Evolutionary conservation across 2,888 invertebrate species (phyloP).

Genomic region (Acrocyrtus sp.): DNA sequence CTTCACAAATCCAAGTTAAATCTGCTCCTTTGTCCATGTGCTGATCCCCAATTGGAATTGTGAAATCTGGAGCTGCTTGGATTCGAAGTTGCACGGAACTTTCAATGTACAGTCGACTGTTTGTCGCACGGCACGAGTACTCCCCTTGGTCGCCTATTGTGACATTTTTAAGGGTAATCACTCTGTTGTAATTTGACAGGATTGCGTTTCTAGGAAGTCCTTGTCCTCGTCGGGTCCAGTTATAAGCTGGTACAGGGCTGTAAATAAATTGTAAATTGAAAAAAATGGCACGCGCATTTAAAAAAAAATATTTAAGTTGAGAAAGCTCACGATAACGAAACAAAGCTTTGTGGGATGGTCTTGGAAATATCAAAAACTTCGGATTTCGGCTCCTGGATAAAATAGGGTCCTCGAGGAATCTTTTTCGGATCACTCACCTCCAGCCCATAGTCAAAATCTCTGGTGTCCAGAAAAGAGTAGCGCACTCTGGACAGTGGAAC

Average conservation of each 20-base stretch:
- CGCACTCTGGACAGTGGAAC: slow-evolving; percentile 79
- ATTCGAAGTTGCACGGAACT: slow-evolving; percentile 84
- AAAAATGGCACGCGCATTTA: not conserved
- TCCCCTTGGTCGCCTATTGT: slow-evolving; percentile 94
- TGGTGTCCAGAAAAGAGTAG: slow-evolving; percentile 74
- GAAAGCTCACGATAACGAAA: slow-evolving; percentile 72
- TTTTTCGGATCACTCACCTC: slow-evolving; percentile 82
- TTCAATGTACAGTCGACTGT: slow-evolving; percentile 79
- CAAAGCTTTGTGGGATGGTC: slow-evolving; percentile 76
- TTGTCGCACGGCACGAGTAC: slow-evolving; percentile 86
- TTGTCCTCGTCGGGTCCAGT: slow-evolving; percentile 85
- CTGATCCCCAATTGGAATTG: slow-evolving; percentile 85
- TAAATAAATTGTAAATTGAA: slow-evolving; percentile 44
- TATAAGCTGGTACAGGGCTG: slow-evolving; percentile 89
- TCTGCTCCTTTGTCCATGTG: slow-evolving; percentile 87
- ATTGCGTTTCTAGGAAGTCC: slow-evolving; percentile 79
- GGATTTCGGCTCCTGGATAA: slow-evolving; percentile 84
- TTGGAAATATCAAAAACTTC: slow-evolving; percentile 85
- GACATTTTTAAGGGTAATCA: slow-evolving; percentile 86
- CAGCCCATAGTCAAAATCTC: slow-evolving; percentile 87
- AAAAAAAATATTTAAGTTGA: not conserved
- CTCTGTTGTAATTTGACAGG: slow-evolving; percentile 82
- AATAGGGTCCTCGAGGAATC: slow-evolving; percentile 89
- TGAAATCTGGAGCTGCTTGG: slow-evolving; percentile 91
- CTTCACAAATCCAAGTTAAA: slow-evolving; percentile 91